Evolutionary conservation across 2,113 vertebrate genomes (phyloP).

Genomic region (Megaleporinus macrocephalus): DNA sequence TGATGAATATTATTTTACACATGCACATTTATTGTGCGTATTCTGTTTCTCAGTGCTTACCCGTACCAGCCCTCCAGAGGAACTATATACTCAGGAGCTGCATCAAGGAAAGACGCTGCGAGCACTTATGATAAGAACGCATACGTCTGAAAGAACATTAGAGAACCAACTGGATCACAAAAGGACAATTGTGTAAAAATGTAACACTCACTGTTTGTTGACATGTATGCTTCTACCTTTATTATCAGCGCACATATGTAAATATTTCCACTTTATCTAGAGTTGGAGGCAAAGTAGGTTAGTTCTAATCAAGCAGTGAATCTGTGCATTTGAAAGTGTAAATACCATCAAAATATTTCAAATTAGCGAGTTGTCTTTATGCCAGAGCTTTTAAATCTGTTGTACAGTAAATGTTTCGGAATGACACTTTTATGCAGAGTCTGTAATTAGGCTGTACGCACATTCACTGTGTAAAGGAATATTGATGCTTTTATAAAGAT

Average conservation of each 20-base stretch:
- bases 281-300: constrained; percentile 7
- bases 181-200: constrained; percentile 10
- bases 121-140: constrained; percentile 78
- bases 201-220: not conserved
- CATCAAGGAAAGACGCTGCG: constrained; percentile 64
- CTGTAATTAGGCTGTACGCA: constrained; percentile 2
- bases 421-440: constrained; percentile 23
- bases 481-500: constrained; percentile 1
- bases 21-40: not conserved
- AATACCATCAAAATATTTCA: not conserved
- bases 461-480: constrained; percentile 10
- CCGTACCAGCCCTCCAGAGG: constrained; percentile 68
- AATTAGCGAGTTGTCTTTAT: not conserved
- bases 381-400: constrained; percentile 5
- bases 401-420: constrained; percentile 17
- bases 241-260: constrained; percentile 41
- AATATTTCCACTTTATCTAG: constrained; percentile 37
- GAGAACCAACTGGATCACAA: not conserved
- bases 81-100: constrained; percentile 72
- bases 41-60: constrained; percentile 61
- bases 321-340: constrained; percentile 11
- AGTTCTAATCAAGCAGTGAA: constrained; percentile 18
- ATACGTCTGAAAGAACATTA: constrained; percentile 70
- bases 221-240: not conserved
- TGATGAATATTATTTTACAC: no score